These are phyloP conservation scores for Sipha maydis DNA, from an alignment of 2,888 invertebrate species.

Conservation along the genomic window DNA sequence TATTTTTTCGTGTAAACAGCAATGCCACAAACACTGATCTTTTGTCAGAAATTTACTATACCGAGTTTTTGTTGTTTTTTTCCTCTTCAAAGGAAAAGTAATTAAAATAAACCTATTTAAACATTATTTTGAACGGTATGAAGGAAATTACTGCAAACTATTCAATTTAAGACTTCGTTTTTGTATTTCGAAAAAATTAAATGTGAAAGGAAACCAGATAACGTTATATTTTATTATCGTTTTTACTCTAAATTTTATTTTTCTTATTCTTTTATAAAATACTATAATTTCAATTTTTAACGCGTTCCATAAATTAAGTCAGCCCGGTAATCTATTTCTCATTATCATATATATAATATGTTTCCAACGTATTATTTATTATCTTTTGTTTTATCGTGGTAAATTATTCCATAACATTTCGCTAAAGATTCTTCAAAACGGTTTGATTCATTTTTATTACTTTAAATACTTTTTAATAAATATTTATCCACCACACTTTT, in stretches of 20 bases:
- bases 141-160: slow-evolving; percentile 42
- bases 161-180: slow-evolving; percentile 51
- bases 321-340: slow-evolving; percentile 46
- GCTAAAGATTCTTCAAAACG: background rate
- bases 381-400: slow-evolving; percentile 9
- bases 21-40: slow-evolving; percentile 52
- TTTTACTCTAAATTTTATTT: slow-evolving; percentile 42
- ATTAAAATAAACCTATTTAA: slow-evolving; percentile 59
- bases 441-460: background rate
- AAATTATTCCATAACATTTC: background rate
- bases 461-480: background rate
- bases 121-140: slow-evolving; percentile 49
- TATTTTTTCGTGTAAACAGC: slow-evolving; percentile 40
- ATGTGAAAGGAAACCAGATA: slow-evolving; percentile 50
- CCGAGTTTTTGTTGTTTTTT: slow-evolving; percentile 8
- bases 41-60: slow-evolving; percentile 45
- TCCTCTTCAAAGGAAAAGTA: slow-evolving; percentile 20
- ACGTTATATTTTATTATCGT: slow-evolving; percentile 56
- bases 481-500: too few species aligned
- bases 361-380: slow-evolving; percentile 39
- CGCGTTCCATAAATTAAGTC: slow-evolving; percentile 46
- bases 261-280: slow-evolving; percentile 41
- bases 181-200: slow-evolving; percentile 21
- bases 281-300: slow-evolving; percentile 46
- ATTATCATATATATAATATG: slow-evolving; percentile 31